Conservation (phyloP, 2,113 vertebrate genomes). For the Anoura caudifer region DNA sequence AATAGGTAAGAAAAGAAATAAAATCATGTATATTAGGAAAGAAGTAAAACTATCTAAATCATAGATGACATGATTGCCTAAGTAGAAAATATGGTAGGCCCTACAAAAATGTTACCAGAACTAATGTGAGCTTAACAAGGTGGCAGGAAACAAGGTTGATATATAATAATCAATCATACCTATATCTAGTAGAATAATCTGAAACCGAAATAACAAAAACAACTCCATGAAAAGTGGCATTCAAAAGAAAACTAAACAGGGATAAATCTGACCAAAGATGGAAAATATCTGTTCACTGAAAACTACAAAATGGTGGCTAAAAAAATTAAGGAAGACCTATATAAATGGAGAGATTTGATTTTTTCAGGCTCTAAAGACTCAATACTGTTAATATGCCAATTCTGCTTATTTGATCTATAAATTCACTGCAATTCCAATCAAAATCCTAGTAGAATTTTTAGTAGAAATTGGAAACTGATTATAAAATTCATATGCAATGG, state of each 20-base stretch:
- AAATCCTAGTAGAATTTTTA: background rate
- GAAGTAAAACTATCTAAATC: background rate
- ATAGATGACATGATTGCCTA: background rate
- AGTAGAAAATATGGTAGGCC: background rate
- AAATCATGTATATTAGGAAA: background rate
- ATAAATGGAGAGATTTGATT: background rate
- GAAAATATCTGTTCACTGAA: background rate
- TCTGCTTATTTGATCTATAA: background rate
- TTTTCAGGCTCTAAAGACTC: background rate
- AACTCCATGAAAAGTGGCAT: background rate
- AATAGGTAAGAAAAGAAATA: background rate
- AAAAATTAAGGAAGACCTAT: background rate
- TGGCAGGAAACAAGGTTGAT: background rate
- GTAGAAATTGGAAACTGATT: background rate
- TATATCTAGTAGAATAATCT: background rate
- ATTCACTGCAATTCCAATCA: background rate
- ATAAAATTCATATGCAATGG: background rate
- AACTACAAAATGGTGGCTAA: background rate
- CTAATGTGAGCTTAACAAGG: background rate
- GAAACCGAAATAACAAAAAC: background rate
- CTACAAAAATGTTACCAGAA: background rate
- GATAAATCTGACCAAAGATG: background rate
- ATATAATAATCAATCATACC: background rate
- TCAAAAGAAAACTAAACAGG: background rate
- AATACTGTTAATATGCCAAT: background rate